Conservation (phyloP, 2,113 vertebrate species). For the Clarias magur region DNA sequence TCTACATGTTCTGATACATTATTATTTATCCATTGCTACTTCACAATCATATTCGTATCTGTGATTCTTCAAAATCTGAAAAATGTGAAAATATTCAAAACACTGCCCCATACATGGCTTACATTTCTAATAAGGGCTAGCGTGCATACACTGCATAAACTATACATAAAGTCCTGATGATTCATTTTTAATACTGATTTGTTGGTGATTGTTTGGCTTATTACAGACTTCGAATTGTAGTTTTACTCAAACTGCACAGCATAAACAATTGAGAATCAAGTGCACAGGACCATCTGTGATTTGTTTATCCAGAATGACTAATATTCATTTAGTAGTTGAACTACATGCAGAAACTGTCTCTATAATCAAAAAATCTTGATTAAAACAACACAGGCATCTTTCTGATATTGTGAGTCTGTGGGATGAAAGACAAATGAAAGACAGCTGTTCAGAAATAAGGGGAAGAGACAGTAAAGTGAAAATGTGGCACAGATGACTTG, state of each 20-base stretch:
- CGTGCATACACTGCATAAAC: not conserved
- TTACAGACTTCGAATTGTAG: not conserved
- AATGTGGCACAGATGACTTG: conserved; percentile 15
- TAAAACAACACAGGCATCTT: not conserved
- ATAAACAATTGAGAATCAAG: not conserved
- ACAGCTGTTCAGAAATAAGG: conserved; percentile 18
- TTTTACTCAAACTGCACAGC: not conserved
- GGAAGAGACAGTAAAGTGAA: conserved; percentile 23
- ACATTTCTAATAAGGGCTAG: not conserved
- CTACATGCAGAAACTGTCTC: not conserved
- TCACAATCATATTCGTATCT: not conserved
- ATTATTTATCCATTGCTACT: not conserved
- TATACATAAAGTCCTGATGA: not conserved
- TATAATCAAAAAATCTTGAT: not conserved
- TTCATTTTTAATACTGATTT: not conserved
- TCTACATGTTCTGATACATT: not conserved
- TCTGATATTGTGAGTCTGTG: not conserved
- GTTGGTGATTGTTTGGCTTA: not conserved
- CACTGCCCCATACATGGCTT: not conserved
- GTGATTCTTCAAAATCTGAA: not conserved
- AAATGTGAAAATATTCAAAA: not conserved
- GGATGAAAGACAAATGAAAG: conserved; percentile 22
- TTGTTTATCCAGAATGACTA: conserved; percentile 1
- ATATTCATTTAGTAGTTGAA: conserved; percentile 12
- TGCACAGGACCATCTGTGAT: conserved; percentile 12